Evolutionary conservation across 2,797 vertebrate species (phyloP).

Genomic region (Sebastes oblongus): DNA sequence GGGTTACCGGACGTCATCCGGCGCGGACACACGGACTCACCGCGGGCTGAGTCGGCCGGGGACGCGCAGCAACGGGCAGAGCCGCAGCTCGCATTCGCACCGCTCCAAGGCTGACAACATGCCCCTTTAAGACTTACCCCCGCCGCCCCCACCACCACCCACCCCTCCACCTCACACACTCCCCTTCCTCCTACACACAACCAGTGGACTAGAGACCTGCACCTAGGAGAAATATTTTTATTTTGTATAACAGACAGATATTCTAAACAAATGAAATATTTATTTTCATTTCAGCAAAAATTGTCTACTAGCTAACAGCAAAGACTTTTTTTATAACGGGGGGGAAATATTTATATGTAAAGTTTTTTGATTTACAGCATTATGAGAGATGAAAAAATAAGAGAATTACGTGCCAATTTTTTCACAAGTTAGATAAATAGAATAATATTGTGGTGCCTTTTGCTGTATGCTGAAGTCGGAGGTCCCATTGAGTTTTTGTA

Average conservation of each 20-base stretch:
- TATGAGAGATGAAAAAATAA: conserved; percentile 84
- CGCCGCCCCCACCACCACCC: conserved; percentile 44
- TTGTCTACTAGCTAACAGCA: conserved; percentile 99
- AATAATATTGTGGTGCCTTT: conserved; percentile 99
- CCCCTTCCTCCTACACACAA: conserved; percentile 67
- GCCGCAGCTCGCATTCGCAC: conserved; percentile 83
- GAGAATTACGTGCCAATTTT: conserved; percentile 96
- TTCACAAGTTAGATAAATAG: conserved; percentile 98
- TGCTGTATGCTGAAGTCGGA: conserved; percentile 97
- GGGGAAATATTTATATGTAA: conserved; percentile 99
- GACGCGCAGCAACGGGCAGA: conserved; percentile 85
- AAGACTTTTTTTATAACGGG: conserved; percentile 99
- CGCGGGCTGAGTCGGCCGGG: conserved; percentile 86
- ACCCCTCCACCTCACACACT: conserved; percentile 61
- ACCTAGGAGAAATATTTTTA: conserved; percentile 97
- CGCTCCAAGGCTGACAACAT: conserved; percentile 88
- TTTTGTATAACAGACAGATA: conserved; percentile 99
- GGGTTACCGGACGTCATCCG: conserved; percentile 83
- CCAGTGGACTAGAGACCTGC: conserved; percentile 86
- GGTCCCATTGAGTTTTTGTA: conserved; percentile 95
- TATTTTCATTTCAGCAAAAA: conserved; percentile 99
- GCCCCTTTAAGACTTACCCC: conserved; percentile 87
- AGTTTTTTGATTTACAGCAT: conserved; percentile 99
- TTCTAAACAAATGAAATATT: conserved; percentile 99
- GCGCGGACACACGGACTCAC: conserved; percentile 92